Base-by-base conservation (phyloP, 2,113 vertebrate genomes). In the Muntiacus reevesi region DNA sequence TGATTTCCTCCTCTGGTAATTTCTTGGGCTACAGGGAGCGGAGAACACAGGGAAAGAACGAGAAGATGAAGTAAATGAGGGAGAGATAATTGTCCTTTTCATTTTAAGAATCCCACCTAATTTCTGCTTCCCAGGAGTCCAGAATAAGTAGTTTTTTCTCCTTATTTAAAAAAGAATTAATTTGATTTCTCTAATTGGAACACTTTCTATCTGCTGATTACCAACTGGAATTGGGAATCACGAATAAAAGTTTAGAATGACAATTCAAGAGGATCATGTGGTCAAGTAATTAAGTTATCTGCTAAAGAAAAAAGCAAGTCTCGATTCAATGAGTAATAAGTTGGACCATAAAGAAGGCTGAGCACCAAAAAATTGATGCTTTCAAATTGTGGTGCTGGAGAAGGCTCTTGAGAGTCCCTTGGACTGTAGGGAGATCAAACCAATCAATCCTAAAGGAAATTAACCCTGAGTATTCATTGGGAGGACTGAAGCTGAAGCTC, bases 121-220 rank as follows among this genome's bases (percentile, higher is more conserved):
- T 98, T 98, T 97, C 83, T 85, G 3, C 96, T 96, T 92, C 97
- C 97, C 98, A 90, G 74, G 98, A 85, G 97, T 54, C 87, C 28
- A 59, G 92, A 92, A 94, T 95, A 97, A 97, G 97, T 98, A 89
- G 83, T 90, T 94, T 97, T 94, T 94, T 64, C 62, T 96, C 84
- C 82, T 98, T 98, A 97, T 98, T 98, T 97, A 97, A 98, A 93
- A 97, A 98, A 96, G 97, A 97, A 98, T 98, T 98, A 98, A 98
- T 98, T 96, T 98, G 96, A 96, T 97, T 95, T 97, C 96, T 87
- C 95, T 98, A 97, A 98, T 89, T 98, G 98, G 96, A 98, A 92
- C 96, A 97, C 87, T 87, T 81, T 97, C 52, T 93, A 91, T 94
- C 87, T 86, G 87, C 95, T 87, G 97, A 95, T 94, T 97, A 86